Percentiles rank a stretch among this genome's conserved stretches.
phyloP scores from a whole-genome alignment of 2,113 vertebrate species.

The Lonchura striata region DNA sequence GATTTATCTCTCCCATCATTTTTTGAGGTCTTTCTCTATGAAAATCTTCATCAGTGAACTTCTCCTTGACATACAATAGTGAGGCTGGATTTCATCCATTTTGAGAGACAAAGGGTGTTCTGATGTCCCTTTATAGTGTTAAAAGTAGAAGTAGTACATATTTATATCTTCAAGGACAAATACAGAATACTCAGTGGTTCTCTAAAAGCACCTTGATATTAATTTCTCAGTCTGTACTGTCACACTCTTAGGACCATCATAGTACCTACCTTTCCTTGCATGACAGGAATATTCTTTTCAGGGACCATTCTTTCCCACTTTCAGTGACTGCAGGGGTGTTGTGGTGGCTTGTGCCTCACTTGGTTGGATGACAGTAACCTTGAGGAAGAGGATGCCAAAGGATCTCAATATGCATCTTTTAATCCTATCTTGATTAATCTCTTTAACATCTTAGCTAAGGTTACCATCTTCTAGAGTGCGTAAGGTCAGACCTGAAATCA shows the following conservation, averaged over 20 bases:
- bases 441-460: not conserved
- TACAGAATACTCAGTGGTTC: not conserved
- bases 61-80: not conserved
- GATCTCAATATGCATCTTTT: not conserved
- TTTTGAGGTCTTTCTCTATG: not conserved
- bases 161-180: not conserved
- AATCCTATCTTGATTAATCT: not conserved
- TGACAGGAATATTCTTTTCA: not conserved
- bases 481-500: not conserved
- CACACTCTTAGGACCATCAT: not conserved
- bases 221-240: not conserved
- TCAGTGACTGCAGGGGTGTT: not conserved
- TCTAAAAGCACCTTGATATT: not conserved
- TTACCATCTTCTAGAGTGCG: not conserved
- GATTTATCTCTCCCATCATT: not conserved
- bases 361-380: not conserved
- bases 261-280: not conserved
- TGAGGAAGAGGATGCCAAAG: not conserved
- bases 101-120: not conserved
- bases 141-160: not conserved
- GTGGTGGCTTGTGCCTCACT: not conserved
- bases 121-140: not conserved
- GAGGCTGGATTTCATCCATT: not conserved
- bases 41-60: not conserved
- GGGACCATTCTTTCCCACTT: not conserved